Conservation (phyloP, 1,140 invertebrate species). For the Mylabris phalerata region DNA sequence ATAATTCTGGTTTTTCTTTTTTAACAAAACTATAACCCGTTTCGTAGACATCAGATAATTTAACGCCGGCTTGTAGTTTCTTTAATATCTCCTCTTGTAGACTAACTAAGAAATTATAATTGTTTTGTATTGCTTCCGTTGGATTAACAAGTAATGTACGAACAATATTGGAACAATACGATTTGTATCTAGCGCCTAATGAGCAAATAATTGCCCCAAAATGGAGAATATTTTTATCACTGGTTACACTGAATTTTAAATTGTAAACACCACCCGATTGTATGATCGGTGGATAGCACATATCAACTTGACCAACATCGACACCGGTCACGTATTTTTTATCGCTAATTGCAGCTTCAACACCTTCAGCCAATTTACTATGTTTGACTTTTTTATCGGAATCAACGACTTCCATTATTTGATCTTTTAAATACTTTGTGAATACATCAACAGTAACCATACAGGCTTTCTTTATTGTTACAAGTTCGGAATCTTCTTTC, state of each 20-base stretch:
- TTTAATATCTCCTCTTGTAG: constrained; percentile 91
- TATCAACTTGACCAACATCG: constrained; percentile 83
- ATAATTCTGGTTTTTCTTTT: constrained; percentile 76
- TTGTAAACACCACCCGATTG: constrained; percentile 97
- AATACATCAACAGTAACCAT: constrained; percentile 92
- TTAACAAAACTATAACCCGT: constrained; percentile 76
- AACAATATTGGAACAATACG: constrained; percentile 97
- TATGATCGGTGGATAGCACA: constrained; percentile 98
- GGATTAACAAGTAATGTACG: constrained; percentile 97
- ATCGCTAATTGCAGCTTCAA: constrained; percentile 82
- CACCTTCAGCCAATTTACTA: constrained; percentile 88
- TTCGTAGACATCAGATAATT: constrained; percentile 87
- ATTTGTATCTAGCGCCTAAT: constrained; percentile 91
- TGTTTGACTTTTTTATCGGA: constrained; percentile 95
- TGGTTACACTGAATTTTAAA: constrained; percentile 91
- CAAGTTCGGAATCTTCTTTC: constrained; percentile 92
- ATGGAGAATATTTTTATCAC: constrained; percentile 90
- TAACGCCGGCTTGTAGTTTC: constrained; percentile 72
- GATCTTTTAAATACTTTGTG: constrained; percentile 92
- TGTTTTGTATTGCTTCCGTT: constrained; percentile 68
- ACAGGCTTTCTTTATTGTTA: constrained; percentile 90
- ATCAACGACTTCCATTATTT: constrained; percentile 99
- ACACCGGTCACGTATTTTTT: constrained; percentile 92
- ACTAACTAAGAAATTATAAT: constrained; percentile 89
- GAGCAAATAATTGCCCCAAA: constrained; percentile 96